Evolutionary conservation across 2,797 vertebrate genomes (phyloP), one percentile per base, ranked within the genome.

Genomic region (Centroberyx gerrardi): DNA sequence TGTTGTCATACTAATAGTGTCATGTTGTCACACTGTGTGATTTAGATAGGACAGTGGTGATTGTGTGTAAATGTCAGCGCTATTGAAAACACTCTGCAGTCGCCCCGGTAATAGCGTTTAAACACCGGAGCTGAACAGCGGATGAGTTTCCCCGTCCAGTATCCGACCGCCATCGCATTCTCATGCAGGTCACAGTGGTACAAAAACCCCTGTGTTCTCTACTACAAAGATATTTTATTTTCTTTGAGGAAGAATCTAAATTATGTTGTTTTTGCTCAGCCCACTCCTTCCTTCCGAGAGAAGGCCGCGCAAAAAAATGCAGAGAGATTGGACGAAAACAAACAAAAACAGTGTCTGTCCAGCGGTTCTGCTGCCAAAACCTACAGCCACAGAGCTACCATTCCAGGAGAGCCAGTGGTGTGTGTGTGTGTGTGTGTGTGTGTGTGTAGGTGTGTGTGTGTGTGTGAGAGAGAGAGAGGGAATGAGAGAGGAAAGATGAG

Each of bases 331-430:
- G 49, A 81, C 59, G 17, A 86, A 90, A 84, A 76, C 72, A 86
- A 87, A 84, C 77, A 85, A 82, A 83, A 84, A 87, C 72, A 82
- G 52, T 68, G 60, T 81, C 73, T 72, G 70, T 87, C 80, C 76
- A 68, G 76, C 51, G 51, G 69, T 74, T 86, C 36, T 10, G 18
- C 51, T 72, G 76, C 79, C 68, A 88, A 82, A 83, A 79, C 78
- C 82, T 72, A 51, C 55, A 78, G 69, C 81, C 80, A 69, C 74
- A 86, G 51, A 64, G 12, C 64, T 38, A 42, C 78, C 52, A 54
- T 73, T 60, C 70, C 78, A 75, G 65, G 48, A 59, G 67, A 66
- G 40, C 54, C 69, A 49, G 56, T 46, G 49, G 67, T 56, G 49
- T 62, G 42, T 68, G 78, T 70, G 56, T 68, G 53, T 55, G 59